These are phyloP conservation scores for Psammodynastes pulverulentus DNA, from an alignment of 2,113 vertebrate species.

Conservation along the genomic window DNA sequence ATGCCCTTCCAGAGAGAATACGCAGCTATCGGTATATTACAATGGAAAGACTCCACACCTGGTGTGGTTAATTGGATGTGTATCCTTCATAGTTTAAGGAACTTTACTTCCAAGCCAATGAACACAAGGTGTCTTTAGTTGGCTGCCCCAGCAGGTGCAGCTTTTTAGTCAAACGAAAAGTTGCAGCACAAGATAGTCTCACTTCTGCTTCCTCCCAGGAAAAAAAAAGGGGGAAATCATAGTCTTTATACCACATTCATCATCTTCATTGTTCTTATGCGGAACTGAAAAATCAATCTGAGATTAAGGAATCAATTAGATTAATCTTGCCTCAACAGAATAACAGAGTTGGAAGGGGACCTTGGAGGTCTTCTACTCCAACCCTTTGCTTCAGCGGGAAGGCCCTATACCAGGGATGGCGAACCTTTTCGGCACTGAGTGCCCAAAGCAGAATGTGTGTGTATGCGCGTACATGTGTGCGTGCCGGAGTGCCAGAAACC, in stretches of 20 bases:
- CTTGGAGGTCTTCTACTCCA: no score
- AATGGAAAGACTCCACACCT: not conserved
- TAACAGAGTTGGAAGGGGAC: no score
- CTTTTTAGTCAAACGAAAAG: not conserved
- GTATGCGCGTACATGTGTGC: no score
- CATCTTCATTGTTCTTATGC: not conserved
- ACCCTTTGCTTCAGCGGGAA: no score
- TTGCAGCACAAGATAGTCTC: not conserved
- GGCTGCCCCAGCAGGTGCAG: not conserved
- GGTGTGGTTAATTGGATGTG: not conserved
- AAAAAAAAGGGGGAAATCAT: not conserved
- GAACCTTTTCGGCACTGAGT: no score
- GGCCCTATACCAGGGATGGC: no score
- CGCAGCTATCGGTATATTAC: not conserved
- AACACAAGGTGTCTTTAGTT: not conserved
- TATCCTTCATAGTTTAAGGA: not conserved
- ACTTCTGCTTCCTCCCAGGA: not conserved
- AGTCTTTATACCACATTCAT: not conserved
- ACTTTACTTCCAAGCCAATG: not conserved
- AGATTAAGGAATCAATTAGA: not conserved
- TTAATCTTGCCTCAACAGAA: not conserved
- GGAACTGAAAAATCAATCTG: not conserved
- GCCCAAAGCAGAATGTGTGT: no score
- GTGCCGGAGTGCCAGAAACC: no score
- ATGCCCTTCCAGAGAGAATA: not conserved